Evolutionary conservation across 2,797 vertebrate genomes (phyloP).

Genomic region (Cryptoblepharus egeriae): DNA sequence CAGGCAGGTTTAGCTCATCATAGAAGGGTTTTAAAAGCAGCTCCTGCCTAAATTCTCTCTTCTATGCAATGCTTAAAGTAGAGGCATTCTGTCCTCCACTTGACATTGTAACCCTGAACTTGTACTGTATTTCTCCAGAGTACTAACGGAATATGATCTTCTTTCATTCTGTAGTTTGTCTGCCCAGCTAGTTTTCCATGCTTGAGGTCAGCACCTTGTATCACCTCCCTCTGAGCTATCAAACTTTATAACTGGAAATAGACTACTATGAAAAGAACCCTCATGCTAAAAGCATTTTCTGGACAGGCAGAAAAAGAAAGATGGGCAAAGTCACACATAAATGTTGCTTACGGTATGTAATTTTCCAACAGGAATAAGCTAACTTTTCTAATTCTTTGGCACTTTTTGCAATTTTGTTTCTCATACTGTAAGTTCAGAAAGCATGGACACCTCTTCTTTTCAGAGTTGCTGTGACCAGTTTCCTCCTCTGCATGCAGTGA

Average conservation of each 20-base stretch:
- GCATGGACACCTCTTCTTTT: neutral
- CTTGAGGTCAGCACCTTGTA: no score
- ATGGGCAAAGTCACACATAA: neutral
- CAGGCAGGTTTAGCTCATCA: no score
- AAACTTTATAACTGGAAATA: neutral
- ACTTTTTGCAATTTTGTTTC: neutral
- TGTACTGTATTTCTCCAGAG: no score
- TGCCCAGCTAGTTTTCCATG: no score
- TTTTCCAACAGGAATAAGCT: neutral
- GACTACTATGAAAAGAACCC: neutral
- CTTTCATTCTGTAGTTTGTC: neutral
- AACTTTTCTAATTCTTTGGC: neutral
- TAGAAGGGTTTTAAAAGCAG: no score
- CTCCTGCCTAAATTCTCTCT: no score
- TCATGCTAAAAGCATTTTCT: neutral
- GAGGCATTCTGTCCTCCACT: no score
- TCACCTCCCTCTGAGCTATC: neutral
- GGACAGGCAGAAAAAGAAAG: neutral
- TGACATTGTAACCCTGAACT: no score
- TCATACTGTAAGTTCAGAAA: neutral
- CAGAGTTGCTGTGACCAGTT: neutral
- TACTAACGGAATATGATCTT: neutral
- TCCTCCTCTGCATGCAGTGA: neutral
- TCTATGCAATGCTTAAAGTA: no score
- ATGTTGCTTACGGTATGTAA: neutral